A percentile compares a stretch with the other conserved stretches of the same genome.
phyloP scores from a whole-genome alignment of 2,888 invertebrate genomes.

The Tortricodes alternella region DNA sequence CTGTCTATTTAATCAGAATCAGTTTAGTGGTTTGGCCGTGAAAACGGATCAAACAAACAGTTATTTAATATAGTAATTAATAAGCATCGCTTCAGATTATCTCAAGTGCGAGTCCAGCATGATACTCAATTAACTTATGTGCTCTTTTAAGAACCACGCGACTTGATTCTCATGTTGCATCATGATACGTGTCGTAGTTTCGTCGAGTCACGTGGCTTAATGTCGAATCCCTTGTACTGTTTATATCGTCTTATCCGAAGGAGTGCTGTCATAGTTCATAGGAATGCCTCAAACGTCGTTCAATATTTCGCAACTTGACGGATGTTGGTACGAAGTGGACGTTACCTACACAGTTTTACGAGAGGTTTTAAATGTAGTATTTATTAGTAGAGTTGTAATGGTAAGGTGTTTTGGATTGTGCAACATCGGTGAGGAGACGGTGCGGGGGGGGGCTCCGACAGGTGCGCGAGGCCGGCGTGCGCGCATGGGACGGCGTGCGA shows the following conservation, averaged over 20 bases:
- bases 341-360: constrained; percentile 28
- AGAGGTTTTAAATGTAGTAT: constrained; percentile 39
- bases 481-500: constrained; percentile 65
- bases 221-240: constrained; percentile 71
- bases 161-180: constrained; percentile 63
- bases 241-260: constrained; percentile 66
- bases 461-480: constrained; percentile 66
- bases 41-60: no score
- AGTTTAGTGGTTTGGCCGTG: no score
- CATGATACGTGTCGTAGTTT: constrained; percentile 62
- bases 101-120: no score
- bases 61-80: no score
- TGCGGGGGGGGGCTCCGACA: constrained; percentile 56
- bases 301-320: constrained; percentile 62
- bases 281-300: constrained; percentile 56
- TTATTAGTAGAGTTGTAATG: constrained; percentile 59
- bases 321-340: constrained; percentile 40
- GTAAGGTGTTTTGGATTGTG: constrained; percentile 59
- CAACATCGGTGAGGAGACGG: constrained; percentile 44
- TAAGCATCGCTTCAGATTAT: no score
- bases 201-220: constrained; percentile 66
- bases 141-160: no score
- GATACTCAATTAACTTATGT: no score
- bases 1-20: no score
- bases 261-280: constrained; percentile 73